A percentile compares a stretch with the other conserved stretches of the same genome.
These are phyloP conservation scores for Gonocerus acuteangulatus DNA, from an alignment of 2,888 invertebrate species.

Conservation along the genomic window DNA sequence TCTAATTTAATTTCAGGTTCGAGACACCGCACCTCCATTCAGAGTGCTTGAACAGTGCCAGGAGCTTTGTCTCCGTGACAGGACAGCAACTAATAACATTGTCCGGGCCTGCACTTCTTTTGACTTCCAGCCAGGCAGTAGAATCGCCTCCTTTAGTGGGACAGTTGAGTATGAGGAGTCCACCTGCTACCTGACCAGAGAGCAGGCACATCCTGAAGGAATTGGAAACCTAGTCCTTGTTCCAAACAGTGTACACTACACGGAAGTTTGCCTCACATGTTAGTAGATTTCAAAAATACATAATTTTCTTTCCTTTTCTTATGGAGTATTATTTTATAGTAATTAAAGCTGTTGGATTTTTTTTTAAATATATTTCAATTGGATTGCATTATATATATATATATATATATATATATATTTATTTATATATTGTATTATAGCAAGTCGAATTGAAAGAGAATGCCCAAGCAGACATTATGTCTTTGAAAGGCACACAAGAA, in stretches of 20 bases:
- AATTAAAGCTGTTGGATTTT: no score
- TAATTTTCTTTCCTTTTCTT: no score
- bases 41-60: slow-evolving; percentile 83
- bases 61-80: slow-evolving; percentile 73
- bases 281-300: slow-evolving; percentile 45
- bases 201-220: slow-evolving; percentile 80
- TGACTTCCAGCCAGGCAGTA: slow-evolving; percentile 81
- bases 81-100: slow-evolving; percentile 66
- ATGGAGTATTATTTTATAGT: no score
- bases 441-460: slow-evolving; percentile 77
- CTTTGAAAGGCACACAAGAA: slow-evolving; percentile 78
- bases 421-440: no score
- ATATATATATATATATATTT: no score
- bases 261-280: slow-evolving; percentile 83
- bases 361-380: no score
- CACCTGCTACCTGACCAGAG: slow-evolving; percentile 74
- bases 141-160: slow-evolving; percentile 73
- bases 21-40: slow-evolving; percentile 77
- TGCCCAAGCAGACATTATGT: slow-evolving; percentile 82
- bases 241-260: slow-evolving; percentile 82
- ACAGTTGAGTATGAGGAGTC: slow-evolving; percentile 81
- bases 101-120: slow-evolving; percentile 80
- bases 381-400: no score
- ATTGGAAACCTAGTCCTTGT: slow-evolving; percentile 82
- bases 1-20: slow-evolving; percentile 49